Conservation (phyloP, 2,113 vertebrate species). For the Rhinolophus ferrumequinum region DNA sequence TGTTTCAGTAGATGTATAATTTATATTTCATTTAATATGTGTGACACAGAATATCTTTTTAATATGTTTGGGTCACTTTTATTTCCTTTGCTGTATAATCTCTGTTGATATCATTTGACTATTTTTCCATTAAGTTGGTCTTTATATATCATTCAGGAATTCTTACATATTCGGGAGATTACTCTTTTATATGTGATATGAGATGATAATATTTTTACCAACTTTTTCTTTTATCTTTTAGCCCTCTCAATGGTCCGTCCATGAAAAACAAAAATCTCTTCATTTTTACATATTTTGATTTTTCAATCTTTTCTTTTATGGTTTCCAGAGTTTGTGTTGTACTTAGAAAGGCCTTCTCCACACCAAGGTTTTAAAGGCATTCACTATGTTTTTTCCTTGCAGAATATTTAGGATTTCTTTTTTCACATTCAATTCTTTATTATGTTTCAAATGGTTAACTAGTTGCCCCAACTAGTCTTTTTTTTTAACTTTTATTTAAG, state of each 20-base stretch:
- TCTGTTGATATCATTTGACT: neutral
- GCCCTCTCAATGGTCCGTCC: neutral
- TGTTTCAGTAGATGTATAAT: neutral
- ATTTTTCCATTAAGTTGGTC: neutral
- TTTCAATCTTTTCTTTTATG: neutral
- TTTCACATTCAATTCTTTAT: neutral
- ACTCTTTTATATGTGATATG: neutral
- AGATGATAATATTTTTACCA: neutral
- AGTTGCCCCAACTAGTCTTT: neutral
- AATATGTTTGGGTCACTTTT: neutral
- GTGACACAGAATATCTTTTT: neutral
- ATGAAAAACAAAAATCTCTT: neutral
- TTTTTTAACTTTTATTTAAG: too few species aligned
- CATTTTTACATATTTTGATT: neutral
- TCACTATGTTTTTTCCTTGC: neutral
- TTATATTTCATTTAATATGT: neutral
- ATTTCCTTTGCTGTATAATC: neutral
- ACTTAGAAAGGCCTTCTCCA: neutral
- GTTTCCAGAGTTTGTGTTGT: neutral
- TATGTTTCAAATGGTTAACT: neutral
- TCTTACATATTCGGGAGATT: neutral
- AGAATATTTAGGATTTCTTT: neutral
- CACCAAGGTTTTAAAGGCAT: neutral
- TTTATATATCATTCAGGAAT: neutral
- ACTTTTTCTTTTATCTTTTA: conserved; percentile 9